These are phyloP conservation scores for Ctenochaetus hawaiiensis DNA, from an alignment of 2,797 vertebrate genomes.

Conservation along the genomic window DNA sequence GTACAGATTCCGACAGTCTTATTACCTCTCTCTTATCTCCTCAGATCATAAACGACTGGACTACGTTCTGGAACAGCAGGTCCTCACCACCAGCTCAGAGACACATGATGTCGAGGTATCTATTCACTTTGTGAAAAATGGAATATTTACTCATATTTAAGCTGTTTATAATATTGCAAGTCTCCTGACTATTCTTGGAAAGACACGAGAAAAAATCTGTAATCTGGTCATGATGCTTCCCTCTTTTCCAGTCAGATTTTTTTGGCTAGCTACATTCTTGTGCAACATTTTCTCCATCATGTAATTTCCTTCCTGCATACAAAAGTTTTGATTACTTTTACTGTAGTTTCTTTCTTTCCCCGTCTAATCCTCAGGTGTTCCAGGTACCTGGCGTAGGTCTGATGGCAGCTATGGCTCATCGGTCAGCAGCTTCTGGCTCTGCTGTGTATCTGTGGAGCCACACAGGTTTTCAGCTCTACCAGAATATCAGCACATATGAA, in stretches of 20 bases:
- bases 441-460: constrained; percentile 92
- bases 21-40: constrained; percentile 8
- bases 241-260: too few relatives aligned
- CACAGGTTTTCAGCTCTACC: constrained; percentile 90
- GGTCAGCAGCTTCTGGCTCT: constrained; percentile 84
- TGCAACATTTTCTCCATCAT: background rate
- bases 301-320: background rate
- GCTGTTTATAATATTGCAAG: background rate
- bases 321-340: background rate
- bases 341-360: background rate
- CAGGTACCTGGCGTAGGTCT: constrained; percentile 88
- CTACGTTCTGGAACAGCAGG: constrained; percentile 92
- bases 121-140: background rate
- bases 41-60: constrained; percentile 90
- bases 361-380: constrained; percentile 85
- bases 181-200: background rate
- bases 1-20: background rate
- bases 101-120: constrained; percentile 92
- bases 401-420: constrained; percentile 92
- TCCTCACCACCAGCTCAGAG: constrained; percentile 91
- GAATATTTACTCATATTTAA: background rate
- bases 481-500: constrained; percentile 92
- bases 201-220: background rate
- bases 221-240: background rate
- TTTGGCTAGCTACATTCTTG: too few relatives aligned